Conservation (phyloP, 2,113 vertebrate species). For the Danionella cerebrum region DNA sequence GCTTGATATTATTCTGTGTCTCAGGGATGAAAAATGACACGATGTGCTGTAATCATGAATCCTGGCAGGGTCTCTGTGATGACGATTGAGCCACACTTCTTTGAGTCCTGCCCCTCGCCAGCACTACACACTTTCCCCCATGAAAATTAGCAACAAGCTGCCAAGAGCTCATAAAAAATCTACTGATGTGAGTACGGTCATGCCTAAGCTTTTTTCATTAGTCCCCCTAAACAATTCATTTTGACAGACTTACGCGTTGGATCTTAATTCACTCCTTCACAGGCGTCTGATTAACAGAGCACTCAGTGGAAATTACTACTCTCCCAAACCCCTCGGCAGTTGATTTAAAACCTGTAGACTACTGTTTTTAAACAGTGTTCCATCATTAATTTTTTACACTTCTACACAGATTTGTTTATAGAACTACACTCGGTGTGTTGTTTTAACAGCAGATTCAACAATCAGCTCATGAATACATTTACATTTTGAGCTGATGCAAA, state of each 20-base stretch:
- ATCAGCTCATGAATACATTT: conserved; percentile 21
- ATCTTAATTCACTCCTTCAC: conserved; percentile 26
- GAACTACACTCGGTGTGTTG: conserved; percentile 42
- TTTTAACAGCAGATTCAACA: conserved; percentile 42
- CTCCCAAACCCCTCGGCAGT: conserved; percentile 7
- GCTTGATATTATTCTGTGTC: neutral
- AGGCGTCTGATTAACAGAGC: conserved; percentile 50
- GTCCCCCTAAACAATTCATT: conserved; percentile 28
- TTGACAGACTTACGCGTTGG: conserved; percentile 44
- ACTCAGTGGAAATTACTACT: conserved; percentile 41
- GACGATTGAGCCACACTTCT: neutral
- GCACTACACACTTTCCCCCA: neutral
- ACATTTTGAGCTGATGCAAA: too few species aligned
- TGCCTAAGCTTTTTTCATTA: conserved; percentile 29
- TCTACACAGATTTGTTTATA: conserved; percentile 57
- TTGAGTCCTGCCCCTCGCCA: neutral
- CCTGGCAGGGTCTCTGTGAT: neutral
- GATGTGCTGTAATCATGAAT: neutral
- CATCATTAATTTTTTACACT: conserved; percentile 56
- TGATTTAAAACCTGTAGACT: conserved; percentile 49
- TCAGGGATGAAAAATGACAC: neutral
- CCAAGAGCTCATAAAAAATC: conserved; percentile 1
- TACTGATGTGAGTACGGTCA: conserved; percentile 4
- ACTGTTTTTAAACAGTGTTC: conserved; percentile 48
- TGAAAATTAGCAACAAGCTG: conserved; percentile 26